A percentile compares a stretch with the other conserved stretches of the same genome.
phyloP scores from a whole-genome alignment of 2,113 vertebrate species.

The Syngnathus scovelli region DNA sequence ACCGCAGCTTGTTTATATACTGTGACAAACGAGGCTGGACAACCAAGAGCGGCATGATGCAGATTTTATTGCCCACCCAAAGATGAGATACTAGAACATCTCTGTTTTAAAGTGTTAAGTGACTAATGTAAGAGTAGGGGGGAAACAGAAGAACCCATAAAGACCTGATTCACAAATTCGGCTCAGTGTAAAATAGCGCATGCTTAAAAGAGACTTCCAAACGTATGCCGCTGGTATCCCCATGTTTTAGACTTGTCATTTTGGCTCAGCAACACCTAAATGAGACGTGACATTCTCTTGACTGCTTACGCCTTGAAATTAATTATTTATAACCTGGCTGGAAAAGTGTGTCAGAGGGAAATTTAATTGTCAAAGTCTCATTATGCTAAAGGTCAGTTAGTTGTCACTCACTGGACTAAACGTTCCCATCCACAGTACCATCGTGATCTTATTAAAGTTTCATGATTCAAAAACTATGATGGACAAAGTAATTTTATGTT shows the following conservation, averaged over 20 bases:
- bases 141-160: slow-evolving; percentile 4
- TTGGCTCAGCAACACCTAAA: slow-evolving; percentile 50
- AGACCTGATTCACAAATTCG: slow-evolving; percentile 33
- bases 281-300: slow-evolving; percentile 65
- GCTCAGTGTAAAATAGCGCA: slow-evolving; percentile 21
- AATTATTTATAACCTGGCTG: slow-evolving; percentile 70
- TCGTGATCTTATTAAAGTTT: slow-evolving; percentile 9
- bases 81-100: too few relatives aligned
- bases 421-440: slow-evolving; percentile 23
- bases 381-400: slow-evolving; percentile 67
- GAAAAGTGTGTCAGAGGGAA: slow-evolving; percentile 59
- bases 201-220: slow-evolving; percentile 38
- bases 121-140: neutral
- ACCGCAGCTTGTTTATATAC: too few relatives aligned
- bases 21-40: too few relatives aligned
- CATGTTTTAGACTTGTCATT: slow-evolving; percentile 46
- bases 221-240: slow-evolving; percentile 34
- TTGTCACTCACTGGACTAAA: slow-evolving; percentile 62
- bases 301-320: slow-evolving; percentile 62
- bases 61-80: too few relatives aligned
- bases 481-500: neutral
- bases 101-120: neutral
- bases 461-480: neutral
- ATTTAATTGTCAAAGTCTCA: slow-evolving; percentile 65
- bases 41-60: too few relatives aligned